Percentiles rank a stretch among this genome's conserved stretches.
These are phyloP conservation scores for Hestina assimilis DNA, from an alignment of 1,140 invertebrate genomes.

Conservation along the genomic window DNA sequence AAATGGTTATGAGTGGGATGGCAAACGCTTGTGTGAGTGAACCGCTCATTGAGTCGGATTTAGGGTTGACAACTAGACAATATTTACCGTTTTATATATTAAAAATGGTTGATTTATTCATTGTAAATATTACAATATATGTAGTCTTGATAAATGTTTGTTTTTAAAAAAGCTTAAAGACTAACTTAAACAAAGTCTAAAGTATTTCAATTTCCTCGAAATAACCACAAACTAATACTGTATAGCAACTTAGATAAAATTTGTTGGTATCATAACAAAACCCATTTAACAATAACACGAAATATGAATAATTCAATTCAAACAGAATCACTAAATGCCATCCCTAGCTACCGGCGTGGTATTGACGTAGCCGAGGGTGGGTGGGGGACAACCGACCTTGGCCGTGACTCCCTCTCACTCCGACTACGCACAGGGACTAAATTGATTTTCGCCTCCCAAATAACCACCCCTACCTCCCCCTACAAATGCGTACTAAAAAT, in stretches of 20 bases:
- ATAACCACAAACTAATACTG: no score
- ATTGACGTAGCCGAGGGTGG: conserved; percentile 33
- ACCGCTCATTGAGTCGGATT: conserved; percentile 32
- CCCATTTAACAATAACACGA: no score
- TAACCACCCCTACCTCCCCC: conserved; percentile 14
- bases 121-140: no score
- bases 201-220: no score
- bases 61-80: conserved; percentile 24
- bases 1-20: not conserved
- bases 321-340: not conserved
- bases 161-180: no score
- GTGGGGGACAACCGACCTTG: conserved; percentile 52
- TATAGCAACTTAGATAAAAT: no score
- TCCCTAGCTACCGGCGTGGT: conserved; percentile 17
- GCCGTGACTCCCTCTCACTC: conserved; percentile 54
- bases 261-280: no score
- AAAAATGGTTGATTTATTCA: no score
- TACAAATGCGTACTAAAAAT: conserved; percentile 29
- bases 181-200: no score
- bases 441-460: conserved; percentile 49
- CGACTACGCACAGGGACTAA: conserved; percentile 45
- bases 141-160: no score
- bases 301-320: no score
- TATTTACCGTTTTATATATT: no score
- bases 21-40: conserved; percentile 23